Percentiles rank a stretch among this genome's conserved stretches.
Conservation (phyloP, 2,888 invertebrate species). For the Oscheius sp. region DNA sequence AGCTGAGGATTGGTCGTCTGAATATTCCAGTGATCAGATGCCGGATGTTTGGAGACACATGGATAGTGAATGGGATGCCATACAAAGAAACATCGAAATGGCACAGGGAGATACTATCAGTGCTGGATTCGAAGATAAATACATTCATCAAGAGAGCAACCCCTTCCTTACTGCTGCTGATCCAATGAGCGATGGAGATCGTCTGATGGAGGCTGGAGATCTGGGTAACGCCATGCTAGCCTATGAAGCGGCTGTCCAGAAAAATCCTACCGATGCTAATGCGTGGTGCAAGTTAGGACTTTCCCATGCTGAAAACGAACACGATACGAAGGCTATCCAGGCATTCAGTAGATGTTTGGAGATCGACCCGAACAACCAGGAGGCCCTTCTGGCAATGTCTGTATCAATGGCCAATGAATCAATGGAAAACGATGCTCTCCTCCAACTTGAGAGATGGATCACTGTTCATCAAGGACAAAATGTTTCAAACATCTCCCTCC, state of each 20-base stretch:
- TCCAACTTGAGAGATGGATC: conserved; percentile 77
- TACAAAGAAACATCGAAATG: conserved; percentile 31
- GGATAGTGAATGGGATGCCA: conserved; percentile 37
- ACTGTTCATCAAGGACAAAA: conserved; percentile 31
- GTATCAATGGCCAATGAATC: conserved; percentile 96
- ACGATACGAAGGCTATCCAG: conserved; percentile 89
- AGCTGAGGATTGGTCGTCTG: conserved; percentile 31
- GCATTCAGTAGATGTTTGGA: conserved; percentile 81
- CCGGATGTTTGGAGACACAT: conserved; percentile 34
- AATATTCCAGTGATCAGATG: conserved; percentile 30
- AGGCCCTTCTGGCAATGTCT: conserved; percentile 87
- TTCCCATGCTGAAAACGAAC: conserved; percentile 97
- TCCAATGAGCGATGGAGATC: conserved; percentile 46
- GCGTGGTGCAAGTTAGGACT: conserved; percentile 83
- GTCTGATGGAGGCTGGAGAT: conserved; percentile 81
- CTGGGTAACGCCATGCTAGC: conserved; percentile 92
- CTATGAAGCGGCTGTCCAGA: conserved; percentile 88
- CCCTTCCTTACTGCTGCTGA: conserved; percentile 42
- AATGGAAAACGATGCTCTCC: conserved; percentile 87
- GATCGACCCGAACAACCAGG: conserved; percentile 58
- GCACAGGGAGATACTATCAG: conserved; percentile 27
- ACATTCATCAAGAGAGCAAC: conserved; percentile 40
- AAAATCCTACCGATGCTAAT: conserved; percentile 62
- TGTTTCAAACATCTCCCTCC: not conserved
- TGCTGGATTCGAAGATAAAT: conserved; percentile 14